Conservation (phyloP, 2,888 invertebrate species). For the Notocelia uddmanniana region DNA sequence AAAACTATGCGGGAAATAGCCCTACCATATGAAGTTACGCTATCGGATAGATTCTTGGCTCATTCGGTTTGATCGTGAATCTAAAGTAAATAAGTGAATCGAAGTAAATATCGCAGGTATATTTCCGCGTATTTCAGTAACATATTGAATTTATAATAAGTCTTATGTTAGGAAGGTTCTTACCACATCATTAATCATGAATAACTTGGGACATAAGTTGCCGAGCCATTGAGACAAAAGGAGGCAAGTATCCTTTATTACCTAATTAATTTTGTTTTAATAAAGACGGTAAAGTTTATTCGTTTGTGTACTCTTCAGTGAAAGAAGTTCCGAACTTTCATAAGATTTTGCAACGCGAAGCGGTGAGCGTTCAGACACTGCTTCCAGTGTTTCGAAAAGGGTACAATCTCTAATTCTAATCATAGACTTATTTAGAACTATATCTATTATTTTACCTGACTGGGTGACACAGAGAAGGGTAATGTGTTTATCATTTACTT, state of each 20-base stretch:
- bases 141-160: slow-evolving; percentile 5
- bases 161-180: not conserved
- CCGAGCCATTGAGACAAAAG: slow-evolving; percentile 19
- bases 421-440: no score
- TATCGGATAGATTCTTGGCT: no score
- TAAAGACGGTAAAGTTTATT: slow-evolving; percentile 53
- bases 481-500: no score
- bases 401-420: no score
- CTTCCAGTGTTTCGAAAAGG: slow-evolving; percentile 25
- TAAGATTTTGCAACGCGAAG: slow-evolving; percentile 52
- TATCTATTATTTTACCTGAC: no score
- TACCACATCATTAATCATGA: slow-evolving; percentile 40
- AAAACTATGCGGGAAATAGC: no score
- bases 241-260: slow-evolving; percentile 44
- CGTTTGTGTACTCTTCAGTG: slow-evolving; percentile 52
- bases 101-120: not conserved
- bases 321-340: slow-evolving; percentile 60
- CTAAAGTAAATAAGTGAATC: not conserved
- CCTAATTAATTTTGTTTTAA: slow-evolving; percentile 60
- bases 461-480: no score
- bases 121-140: not conserved
- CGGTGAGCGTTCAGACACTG: slow-evolving; percentile 49
- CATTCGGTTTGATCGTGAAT: no score
- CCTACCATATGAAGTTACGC: no score
- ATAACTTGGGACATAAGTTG: slow-evolving; percentile 34